A percentile compares a stretch with the other conserved stretches of the same genome.
These are phyloP conservation scores for Andrena fulva DNA, from an alignment of 2,888 invertebrate species.

Conservation along the genomic window DNA sequence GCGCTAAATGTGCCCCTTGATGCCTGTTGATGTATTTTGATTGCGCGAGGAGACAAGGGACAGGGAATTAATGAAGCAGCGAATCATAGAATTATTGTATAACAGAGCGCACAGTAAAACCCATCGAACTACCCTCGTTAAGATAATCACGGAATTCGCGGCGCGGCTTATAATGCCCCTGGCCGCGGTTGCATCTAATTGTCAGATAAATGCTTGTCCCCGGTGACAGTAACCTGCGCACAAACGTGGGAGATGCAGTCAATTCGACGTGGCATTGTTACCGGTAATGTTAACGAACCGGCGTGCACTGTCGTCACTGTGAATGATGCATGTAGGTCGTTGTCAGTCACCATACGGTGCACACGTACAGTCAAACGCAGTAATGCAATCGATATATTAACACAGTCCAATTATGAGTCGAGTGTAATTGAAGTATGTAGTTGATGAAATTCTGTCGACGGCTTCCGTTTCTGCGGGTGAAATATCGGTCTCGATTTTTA, in stretches of 20 bases:
- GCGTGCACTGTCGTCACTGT: constrained; percentile 55
- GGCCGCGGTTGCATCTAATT: constrained; percentile 43
- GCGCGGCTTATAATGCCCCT: not conserved
- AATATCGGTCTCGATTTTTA: not conserved
- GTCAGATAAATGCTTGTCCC: constrained; percentile 54
- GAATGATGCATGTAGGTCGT: constrained; percentile 70
- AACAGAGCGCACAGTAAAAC: not conserved
- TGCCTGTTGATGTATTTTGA: not conserved
- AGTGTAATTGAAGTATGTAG: constrained; percentile 30
- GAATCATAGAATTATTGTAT: not conserved
- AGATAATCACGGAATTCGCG: constrained; percentile 8
- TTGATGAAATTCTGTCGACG: constrained; percentile 39
- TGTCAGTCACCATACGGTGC: constrained; percentile 47
- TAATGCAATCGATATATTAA: constrained; percentile 42
- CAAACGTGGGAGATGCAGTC: constrained; percentile 52
- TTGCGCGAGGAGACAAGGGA: not conserved
- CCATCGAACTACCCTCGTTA: not conserved
- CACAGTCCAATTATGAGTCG: constrained; percentile 41
- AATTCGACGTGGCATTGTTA: constrained; percentile 55
- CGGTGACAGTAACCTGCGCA: constrained; percentile 43
- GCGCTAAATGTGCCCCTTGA: too few relatives aligned
- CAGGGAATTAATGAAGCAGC: not conserved
- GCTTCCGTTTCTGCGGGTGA: not conserved
- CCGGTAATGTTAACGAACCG: constrained; percentile 62
- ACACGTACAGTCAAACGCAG: constrained; percentile 37